Base-by-base conservation (phyloP, 2,797 vertebrate genomes). In the Periophthalmus magnuspinnatus region DNA sequence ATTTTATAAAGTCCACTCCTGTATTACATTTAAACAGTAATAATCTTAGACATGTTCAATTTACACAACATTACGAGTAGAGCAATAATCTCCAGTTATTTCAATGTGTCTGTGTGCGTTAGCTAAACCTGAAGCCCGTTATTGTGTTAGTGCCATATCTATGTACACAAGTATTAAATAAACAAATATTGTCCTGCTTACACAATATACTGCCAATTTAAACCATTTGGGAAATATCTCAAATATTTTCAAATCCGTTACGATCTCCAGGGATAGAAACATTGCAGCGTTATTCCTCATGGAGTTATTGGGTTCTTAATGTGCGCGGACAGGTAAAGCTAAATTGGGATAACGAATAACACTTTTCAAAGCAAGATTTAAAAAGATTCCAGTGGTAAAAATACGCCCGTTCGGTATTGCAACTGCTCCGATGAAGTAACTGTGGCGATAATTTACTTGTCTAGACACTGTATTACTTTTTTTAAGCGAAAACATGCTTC, bases 151-250 rank as follows among this genome's bases (percentile, higher is more conserved):
- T 33, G 59, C 34, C 3, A 34, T 36, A 59, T 21, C 59, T 21
- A 9, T 61, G 19, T 41, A 38, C 33, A 21, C 34, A 6, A 38
- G 33, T 36, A 41, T 61, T 61, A n/a, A 36, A 61, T 61, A 41
- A 61, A 34, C 58, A 61, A 38, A 61, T 9, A 41, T 41, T 38
- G 14, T 61, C n/a, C 19, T 21, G 34, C 14, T 58, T 58, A 17
- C 56, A 28, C 38, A 60, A 34, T 13, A 21, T 41, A 11, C 33
- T 14, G 34, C 8, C n/a, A 21, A 36, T 61, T 38, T 11, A 41
- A 41, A 38, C 33, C 59, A 41, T 21, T 41, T 21, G 59, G 33
- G 59, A 61, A 41, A 61, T 61, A 61, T 21, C 34, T 61, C 33
- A 28, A 28, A 28, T 21, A 11, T 22, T 61, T 33, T 13, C 34